A percentile compares a stretch with the other conserved stretches of the same genome.
These are phyloP conservation scores for Heteromyza rotundicornis DNA, from an alignment of 2,888 invertebrate species.

Conservation along the genomic window DNA sequence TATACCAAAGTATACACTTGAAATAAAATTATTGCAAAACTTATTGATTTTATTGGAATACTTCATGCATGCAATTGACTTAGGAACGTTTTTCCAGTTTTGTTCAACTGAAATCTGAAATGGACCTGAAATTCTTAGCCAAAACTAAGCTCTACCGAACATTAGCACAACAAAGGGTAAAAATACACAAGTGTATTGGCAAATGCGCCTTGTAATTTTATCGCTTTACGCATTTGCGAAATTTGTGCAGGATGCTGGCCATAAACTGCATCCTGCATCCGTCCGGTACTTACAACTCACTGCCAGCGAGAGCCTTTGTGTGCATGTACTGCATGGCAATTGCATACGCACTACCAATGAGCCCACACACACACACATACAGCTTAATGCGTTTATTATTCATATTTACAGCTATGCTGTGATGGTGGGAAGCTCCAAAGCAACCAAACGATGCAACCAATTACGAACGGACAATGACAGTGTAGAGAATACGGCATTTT, in stretches of 20 bases:
- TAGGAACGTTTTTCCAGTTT: too few relatives aligned
- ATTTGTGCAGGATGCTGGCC: neutral
- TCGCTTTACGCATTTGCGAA: neutral
- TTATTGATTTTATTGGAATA: too few relatives aligned
- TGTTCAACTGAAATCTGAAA: too few relatives aligned
- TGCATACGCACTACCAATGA: too few relatives aligned
- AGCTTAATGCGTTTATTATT: neutral
- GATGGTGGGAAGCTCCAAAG: neutral
- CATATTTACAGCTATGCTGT: constrained; percentile 1
- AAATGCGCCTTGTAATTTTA: neutral
- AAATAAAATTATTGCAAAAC: too few relatives aligned
- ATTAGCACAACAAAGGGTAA: too few relatives aligned
- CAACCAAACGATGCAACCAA: neutral
- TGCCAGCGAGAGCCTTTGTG: neutral
- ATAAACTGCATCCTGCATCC: neutral
- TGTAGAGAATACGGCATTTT: neutral
- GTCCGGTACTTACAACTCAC: neutral
- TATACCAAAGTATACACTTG: too few relatives aligned
- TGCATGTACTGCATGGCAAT: too few relatives aligned
- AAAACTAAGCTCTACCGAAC: too few relatives aligned
- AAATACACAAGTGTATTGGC: neutral
- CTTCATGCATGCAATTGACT: too few relatives aligned
- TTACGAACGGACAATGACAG: neutral
- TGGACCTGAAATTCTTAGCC: too few relatives aligned
- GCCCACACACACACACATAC: too few relatives aligned